Percentiles rank a stretch among this genome's conserved stretches.
Conservation (phyloP, 2,888 invertebrate species). For the Drosophila multiciliata region DNA sequence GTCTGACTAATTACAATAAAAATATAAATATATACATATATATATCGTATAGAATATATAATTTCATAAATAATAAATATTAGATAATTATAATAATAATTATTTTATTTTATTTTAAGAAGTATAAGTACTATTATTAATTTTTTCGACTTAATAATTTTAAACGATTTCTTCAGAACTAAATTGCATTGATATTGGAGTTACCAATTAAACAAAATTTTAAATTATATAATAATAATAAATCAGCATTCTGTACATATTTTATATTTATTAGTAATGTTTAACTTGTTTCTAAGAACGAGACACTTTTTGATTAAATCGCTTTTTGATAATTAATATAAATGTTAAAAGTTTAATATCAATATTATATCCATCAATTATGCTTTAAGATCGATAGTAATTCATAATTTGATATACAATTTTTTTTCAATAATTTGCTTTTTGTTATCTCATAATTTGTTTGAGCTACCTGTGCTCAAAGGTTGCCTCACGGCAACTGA, state of each 20-base stretch:
- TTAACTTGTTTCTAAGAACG: neutral
- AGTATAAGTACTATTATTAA: no score
- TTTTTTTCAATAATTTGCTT: neutral
- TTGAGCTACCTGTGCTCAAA: conserved; percentile 47
- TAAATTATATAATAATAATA: neutral
- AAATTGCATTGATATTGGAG: no score
- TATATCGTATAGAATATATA: no score
- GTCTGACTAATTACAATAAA: no score
- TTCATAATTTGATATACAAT: neutral
- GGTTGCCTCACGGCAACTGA: conserved; percentile 64
- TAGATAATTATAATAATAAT: no score
- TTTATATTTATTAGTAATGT: neutral
- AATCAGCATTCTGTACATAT: no score
- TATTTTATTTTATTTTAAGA: neutral
- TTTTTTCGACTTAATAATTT: neutral
- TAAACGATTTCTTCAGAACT: neutral
- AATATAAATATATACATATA: no score
- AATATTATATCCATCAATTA: neutral
- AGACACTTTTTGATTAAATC: neutral
- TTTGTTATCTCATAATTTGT: neutral
- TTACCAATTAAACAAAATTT: neutral
- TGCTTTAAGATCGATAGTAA: neutral
- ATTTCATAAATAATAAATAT: no score
- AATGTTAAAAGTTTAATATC: neutral
- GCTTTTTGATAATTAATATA: neutral